These are phyloP conservation scores for Thecophora atra DNA, from an alignment of 2,888 invertebrate genomes.

Conservation along the genomic window DNA sequence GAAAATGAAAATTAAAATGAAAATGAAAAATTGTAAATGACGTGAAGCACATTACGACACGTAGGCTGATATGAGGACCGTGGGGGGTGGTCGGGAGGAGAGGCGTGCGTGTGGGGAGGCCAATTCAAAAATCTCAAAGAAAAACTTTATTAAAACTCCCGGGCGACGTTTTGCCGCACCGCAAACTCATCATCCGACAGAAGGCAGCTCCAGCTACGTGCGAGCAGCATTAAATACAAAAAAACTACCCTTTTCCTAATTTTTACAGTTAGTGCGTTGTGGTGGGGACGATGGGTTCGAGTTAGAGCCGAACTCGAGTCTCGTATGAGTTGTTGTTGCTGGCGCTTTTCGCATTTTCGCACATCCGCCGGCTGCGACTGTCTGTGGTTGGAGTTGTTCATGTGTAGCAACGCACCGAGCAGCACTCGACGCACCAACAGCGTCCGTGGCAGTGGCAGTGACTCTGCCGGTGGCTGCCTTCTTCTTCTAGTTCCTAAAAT, in stretches of 20 bases:
- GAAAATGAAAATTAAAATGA: conserved; percentile 66
- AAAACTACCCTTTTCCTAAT: conserved; percentile 49
- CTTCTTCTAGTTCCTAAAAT: conserved; percentile 50
- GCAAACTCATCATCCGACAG: conserved; percentile 17
- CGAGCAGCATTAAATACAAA: conserved; percentile 41
- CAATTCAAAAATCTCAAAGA: conserved; percentile 20
- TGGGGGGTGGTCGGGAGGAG: conserved; percentile 5
- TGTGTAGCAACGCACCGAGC: conserved; percentile 37
- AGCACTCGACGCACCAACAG: conserved; percentile 37
- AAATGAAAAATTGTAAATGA: conserved; percentile 65
- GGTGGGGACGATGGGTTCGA: conserved; percentile 14
- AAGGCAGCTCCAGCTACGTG: background rate
- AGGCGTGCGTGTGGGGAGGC: background rate
- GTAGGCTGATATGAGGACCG: no score
- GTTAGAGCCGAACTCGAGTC: conserved; percentile 29
- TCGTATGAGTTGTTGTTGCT: conserved; percentile 12
- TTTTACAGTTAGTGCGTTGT: conserved; percentile 42
- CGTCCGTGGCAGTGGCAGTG: no score
- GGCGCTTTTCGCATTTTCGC: background rate
- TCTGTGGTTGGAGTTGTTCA: conserved; percentile 42
- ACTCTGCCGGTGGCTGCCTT: conserved; percentile 41
- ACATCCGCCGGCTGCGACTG: conserved; percentile 34
- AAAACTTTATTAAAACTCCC: conserved; percentile 31
- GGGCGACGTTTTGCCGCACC: background rate
- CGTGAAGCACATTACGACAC: conserved; percentile 49